Conservation (phyloP, 2,888 invertebrate genomes). For the Epistrophe eligans region DNA sequence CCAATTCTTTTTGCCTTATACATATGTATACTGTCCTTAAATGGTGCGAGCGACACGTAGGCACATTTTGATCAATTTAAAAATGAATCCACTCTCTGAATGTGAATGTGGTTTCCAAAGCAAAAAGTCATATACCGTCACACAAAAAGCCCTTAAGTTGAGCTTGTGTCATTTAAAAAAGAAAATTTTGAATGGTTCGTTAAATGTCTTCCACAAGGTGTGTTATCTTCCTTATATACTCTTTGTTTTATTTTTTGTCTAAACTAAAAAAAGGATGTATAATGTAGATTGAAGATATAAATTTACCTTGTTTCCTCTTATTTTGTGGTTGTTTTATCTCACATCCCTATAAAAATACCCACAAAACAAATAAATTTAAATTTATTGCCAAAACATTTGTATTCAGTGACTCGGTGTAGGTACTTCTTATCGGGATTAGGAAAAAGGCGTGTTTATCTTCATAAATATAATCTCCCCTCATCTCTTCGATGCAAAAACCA, state of each 20-base stretch:
- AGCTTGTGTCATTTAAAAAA: not conserved
- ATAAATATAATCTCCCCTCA: not conserved
- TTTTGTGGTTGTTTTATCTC: not conserved
- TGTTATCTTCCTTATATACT: not conserved
- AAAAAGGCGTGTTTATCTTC: not conserved
- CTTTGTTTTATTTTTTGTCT: not conserved
- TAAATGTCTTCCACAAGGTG: not conserved
- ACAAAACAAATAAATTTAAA: constrained; percentile 11
- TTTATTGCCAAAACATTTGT: constrained; percentile 3
- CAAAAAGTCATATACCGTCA: not conserved
- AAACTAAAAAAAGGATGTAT: constrained; percentile 4
- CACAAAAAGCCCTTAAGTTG: not conserved
- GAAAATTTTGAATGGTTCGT: not conserved
- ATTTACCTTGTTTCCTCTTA: not conserved
- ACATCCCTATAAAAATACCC: not conserved
- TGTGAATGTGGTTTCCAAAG: not conserved
- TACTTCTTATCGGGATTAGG: not conserved
- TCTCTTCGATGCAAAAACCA: not conserved
- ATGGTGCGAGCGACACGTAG: not conserved
- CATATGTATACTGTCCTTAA: not conserved
- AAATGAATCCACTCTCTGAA: not conserved
- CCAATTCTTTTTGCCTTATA: not conserved
- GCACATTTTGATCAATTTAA: constrained; percentile 5
- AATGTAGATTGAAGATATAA: too few relatives aligned
- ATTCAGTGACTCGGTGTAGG: not conserved